phyloP scores from a whole-genome alignment of 2,113 vertebrate genomes.

The Nymphicus hollandicus region DNA sequence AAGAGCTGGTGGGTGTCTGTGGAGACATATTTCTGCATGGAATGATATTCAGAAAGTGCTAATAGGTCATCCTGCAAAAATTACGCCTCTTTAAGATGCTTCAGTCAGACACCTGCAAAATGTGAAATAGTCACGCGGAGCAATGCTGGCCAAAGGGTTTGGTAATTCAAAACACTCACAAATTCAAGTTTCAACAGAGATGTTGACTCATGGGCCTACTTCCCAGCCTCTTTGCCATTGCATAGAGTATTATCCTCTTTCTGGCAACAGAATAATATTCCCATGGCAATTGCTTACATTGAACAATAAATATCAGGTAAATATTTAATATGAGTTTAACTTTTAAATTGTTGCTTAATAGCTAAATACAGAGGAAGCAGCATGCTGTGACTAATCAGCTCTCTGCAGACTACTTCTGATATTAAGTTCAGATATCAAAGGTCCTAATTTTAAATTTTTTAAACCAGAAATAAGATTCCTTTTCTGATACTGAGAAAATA shows the following conservation, averaged over 20 bases:
- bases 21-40: background rate
- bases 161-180: background rate
- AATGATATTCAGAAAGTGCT: background rate
- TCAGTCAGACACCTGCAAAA: background rate
- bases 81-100: background rate
- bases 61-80: background rate
- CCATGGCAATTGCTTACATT: background rate
- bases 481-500: background rate
- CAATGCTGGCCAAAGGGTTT: background rate
- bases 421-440: background rate
- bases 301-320: constrained; percentile 19
- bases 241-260: background rate
- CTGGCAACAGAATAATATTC: background rate
- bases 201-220: background rate
- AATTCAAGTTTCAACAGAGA: background rate
- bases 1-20: background rate
- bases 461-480: background rate
- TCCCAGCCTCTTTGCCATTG: background rate
- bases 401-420: background rate
- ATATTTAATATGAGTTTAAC: constrained; percentile 11
- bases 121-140: background rate
- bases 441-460: background rate
- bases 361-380: background rate
- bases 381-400: background rate
- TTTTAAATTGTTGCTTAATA: background rate